Conservation (phyloP, 2,888 invertebrate species). For the Drosophila siamana region DNA sequence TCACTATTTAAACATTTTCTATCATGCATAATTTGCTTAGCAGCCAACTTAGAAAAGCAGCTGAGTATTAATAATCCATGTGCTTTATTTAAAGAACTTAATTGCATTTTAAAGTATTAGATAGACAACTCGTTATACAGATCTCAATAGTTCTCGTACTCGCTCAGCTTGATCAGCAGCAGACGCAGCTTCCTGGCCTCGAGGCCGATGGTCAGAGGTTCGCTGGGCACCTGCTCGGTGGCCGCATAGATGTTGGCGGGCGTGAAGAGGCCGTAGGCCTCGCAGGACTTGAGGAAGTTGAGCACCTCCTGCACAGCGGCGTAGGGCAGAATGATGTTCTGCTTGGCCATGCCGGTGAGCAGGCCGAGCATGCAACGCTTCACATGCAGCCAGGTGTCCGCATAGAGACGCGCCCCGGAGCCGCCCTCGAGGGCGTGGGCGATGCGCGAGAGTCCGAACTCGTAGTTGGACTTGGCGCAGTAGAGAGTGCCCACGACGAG, state of each 20-base stretch:
- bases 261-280: conserved; percentile 86
- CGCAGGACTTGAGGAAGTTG: conserved; percentile 94
- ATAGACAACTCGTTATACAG: background rate
- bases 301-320: conserved; percentile 93
- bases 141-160: conserved; percentile 79
- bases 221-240: conserved; percentile 80
- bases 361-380: conserved; percentile 97
- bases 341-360: conserved; percentile 93
- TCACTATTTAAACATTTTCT: too few species aligned
- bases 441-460: conserved; percentile 98
- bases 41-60: too few species aligned
- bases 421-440: conserved; percentile 93
- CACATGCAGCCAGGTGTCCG: conserved; percentile 99
- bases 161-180: conserved; percentile 83
- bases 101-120: background rate
- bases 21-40: too few species aligned
- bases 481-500: conserved; percentile 99
- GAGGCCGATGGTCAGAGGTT: conserved; percentile 84
- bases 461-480: conserved; percentile 99
- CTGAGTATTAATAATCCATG: too few species aligned
- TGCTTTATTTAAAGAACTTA: too few species aligned
- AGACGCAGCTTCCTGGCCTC: conserved; percentile 84
- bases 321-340: conserved; percentile 93
- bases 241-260: conserved; percentile 83
- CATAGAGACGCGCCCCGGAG: conserved; percentile 91